phyloP scores from a whole-genome alignment of 1,140 invertebrate genomes.

The Drosophila sechellia region DNA sequence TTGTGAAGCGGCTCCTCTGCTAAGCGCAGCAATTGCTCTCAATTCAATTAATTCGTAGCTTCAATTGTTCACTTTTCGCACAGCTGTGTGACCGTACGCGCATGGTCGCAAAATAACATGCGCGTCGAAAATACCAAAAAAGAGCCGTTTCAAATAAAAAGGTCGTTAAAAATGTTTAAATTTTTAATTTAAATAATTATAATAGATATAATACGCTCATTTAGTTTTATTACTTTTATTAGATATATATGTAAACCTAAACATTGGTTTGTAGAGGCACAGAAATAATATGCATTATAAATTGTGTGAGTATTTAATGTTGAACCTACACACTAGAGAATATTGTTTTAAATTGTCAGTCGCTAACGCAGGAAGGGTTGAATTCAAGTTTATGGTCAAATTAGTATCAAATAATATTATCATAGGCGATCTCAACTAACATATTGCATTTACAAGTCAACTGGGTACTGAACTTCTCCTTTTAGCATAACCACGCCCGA shows the following conservation, averaged over 20 bases:
- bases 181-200: too few species aligned
- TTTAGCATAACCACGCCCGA: constrained; percentile 94
- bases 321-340: too few species aligned
- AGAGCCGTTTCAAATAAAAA: too few species aligned
- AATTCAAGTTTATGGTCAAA: constrained; percentile 28
- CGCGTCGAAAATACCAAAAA: too few species aligned
- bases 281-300: too few species aligned
- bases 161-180: too few species aligned
- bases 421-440: constrained; percentile 15
- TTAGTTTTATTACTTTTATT: too few species aligned
- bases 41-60: constrained; percentile 26
- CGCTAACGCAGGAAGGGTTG: neutral
- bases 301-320: too few species aligned
- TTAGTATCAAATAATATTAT: constrained; percentile 17
- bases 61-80: constrained; percentile 25
- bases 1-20: constrained; percentile 10
- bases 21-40: constrained; percentile 3
- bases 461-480: constrained; percentile 88
- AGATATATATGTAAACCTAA: too few species aligned
- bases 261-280: too few species aligned
- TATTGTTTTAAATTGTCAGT: neutral
- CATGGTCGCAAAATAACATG: neutral
- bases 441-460: constrained; percentile 35
- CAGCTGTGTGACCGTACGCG: neutral
- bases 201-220: too few species aligned